Conservation (phyloP, 1,140 invertebrate genomes). For the Oncopeltus fasciatus region DNA sequence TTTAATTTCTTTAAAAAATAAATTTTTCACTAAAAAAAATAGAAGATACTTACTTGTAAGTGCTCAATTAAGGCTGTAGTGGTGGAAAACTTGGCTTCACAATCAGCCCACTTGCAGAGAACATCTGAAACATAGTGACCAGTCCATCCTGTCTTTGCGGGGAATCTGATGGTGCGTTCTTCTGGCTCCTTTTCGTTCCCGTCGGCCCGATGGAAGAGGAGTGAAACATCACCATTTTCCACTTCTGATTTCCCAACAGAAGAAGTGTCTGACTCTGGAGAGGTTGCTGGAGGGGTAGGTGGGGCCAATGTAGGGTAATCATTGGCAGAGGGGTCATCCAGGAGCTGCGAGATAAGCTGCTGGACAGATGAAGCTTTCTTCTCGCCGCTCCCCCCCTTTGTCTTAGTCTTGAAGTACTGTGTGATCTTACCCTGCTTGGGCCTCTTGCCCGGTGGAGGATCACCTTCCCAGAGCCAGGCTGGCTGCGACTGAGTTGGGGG, state of each 20-base stretch:
- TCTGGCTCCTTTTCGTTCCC: neutral
- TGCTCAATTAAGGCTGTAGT: conserved; percentile 72
- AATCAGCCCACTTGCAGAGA: conserved; percentile 72
- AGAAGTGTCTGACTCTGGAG: neutral
- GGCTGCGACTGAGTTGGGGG: conserved; percentile 36
- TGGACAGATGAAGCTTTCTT: conserved; percentile 15
- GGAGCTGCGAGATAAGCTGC: neutral
- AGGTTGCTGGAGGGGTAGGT: neutral
- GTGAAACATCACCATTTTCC: neutral
- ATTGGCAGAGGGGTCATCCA: neutral
- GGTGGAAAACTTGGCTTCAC: conserved; percentile 58
- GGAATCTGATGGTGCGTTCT: conserved; percentile 56
- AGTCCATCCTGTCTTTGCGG: conserved; percentile 36
- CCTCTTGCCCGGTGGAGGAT: conserved; percentile 28
- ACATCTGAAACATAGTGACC: conserved; percentile 34
- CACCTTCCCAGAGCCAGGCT: conserved; percentile 27
- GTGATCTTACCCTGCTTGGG: conserved; percentile 51
- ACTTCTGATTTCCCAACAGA: neutral
- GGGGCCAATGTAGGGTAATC: neutral
- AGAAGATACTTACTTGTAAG: conserved; percentile 57
- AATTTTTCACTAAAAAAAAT: no score
- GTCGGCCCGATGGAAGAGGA: neutral
- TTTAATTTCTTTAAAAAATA: no score
- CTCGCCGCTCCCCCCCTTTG: conserved; percentile 36
- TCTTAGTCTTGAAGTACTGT: conserved; percentile 65